phyloP scores from a whole-genome alignment of 1,140 invertebrate genomes.

The Antheraea pernyi region DNA sequence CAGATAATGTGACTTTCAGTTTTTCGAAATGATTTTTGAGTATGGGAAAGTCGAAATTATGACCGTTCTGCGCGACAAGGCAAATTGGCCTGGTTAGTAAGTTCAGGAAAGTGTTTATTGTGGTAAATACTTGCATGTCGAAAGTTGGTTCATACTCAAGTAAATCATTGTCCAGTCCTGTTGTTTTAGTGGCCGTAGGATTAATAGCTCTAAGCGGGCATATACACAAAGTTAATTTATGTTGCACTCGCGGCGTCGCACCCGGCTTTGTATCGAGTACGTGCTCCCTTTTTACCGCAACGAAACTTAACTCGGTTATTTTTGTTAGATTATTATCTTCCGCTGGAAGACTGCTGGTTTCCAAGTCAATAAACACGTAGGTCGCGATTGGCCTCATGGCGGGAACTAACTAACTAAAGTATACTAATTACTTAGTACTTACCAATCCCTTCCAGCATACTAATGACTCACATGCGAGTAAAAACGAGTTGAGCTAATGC shows the following conservation, averaged over 20 bases:
- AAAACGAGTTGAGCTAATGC: too few species aligned
- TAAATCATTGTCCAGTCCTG: slow-evolving; percentile 83
- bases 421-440: slow-evolving; percentile 9
- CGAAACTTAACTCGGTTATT: slow-evolving; percentile 82
- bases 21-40: slow-evolving; percentile 60
- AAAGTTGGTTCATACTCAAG: slow-evolving; percentile 82
- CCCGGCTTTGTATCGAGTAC: slow-evolving; percentile 56
- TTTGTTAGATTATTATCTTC: slow-evolving; percentile 74
- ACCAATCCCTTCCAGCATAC: slow-evolving; percentile 24
- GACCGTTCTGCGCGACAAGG: slow-evolving; percentile 89
- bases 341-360: slow-evolving; percentile 82
- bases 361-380: slow-evolving; percentile 83
- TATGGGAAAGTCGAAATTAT: slow-evolving; percentile 85
- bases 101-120: slow-evolving; percentile 82
- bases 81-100: slow-evolving; percentile 84
- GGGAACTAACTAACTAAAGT: not conserved
- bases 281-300: slow-evolving; percentile 78
- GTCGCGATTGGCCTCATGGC: slow-evolving; percentile 69
- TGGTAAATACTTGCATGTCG: slow-evolving; percentile 68
- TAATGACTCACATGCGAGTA: not conserved
- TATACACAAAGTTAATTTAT: slow-evolving; percentile 83
- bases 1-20: slow-evolving; percentile 60
- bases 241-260: slow-evolving; percentile 77
- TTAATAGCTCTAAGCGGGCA: slow-evolving; percentile 80
- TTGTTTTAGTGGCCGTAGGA: slow-evolving; percentile 67